These are phyloP conservation scores for Nemopilema nomurai DNA, from an alignment of 30 jellyfish, hydroid and myxozoan genomes.

Conservation along the genomic window DNA sequence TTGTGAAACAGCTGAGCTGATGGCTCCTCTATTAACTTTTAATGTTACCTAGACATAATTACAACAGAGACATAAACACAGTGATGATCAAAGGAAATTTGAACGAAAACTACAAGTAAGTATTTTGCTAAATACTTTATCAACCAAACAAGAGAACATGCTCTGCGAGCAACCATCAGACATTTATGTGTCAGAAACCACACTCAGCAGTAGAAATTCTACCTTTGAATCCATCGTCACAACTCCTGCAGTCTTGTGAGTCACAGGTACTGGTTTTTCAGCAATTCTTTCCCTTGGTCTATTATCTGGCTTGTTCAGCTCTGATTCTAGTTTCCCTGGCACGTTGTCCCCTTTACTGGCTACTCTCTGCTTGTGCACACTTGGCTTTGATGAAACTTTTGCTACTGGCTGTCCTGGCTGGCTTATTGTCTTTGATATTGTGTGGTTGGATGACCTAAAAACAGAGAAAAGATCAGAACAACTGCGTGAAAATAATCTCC, in stretches of 20 bases:
- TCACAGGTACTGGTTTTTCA: not conserved
- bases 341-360: slow-evolving; percentile 39
- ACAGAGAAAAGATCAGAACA: not conserved
- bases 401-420: slow-evolving; percentile 44
- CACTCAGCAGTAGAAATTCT: not conserved
- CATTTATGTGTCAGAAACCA: too few species aligned
- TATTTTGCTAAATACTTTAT: too few species aligned
- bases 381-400: slow-evolving; percentile 55
- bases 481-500: not conserved
- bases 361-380: slow-evolving; percentile 58
- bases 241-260: not conserved
- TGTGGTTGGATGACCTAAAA: slow-evolving; percentile 30
- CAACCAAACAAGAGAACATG: too few species aligned
- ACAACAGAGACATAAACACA: too few species aligned
- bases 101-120: too few species aligned
- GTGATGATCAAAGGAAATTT: too few species aligned
- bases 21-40: too few species aligned
- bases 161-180: too few species aligned
- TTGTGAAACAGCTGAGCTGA: too few species aligned
- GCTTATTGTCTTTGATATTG: slow-evolving; percentile 12
- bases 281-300: slow-evolving; percentile 22
- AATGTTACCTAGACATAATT: too few species aligned
- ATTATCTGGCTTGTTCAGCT: not conserved
- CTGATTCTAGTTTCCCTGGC: not conserved
- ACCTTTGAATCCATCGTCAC: slow-evolving; percentile 11